Percentiles rank a stretch among this genome's conserved stretches.
Conservation (phyloP, 2,797 vertebrate genomes). For the Botia almorhae region DNA sequence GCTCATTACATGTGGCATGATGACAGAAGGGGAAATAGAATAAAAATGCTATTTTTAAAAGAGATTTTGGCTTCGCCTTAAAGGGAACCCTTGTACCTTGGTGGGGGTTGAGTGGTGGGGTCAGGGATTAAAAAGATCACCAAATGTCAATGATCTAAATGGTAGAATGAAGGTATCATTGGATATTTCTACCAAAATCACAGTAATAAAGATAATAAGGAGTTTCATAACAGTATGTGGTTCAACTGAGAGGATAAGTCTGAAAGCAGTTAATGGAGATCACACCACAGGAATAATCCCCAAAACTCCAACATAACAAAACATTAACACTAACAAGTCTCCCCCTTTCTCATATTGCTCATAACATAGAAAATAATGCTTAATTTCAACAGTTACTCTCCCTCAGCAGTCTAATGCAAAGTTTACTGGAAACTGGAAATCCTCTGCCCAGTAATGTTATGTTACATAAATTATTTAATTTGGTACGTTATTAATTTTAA, state of each 20-base stretch:
- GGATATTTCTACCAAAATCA: constrained; percentile 47
- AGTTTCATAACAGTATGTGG: constrained; percentile 37
- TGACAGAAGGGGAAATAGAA: constrained; percentile 21
- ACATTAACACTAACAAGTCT: not conserved
- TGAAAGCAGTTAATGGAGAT: not conserved
- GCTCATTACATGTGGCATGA: constrained; percentile 54
- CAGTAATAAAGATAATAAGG: constrained; percentile 57
- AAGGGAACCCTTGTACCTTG: constrained; percentile 32
- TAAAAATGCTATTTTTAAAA: constrained; percentile 52
- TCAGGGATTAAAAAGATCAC: constrained; percentile 26
- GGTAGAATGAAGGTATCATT: constrained; percentile 47
- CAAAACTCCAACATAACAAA: not conserved
- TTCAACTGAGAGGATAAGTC: not conserved
- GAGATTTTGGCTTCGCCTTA: constrained; percentile 35
- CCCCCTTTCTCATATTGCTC: not conserved
- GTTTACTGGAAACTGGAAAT: not conserved
- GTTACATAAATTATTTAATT: too few relatives aligned
- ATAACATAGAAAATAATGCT: not conserved
- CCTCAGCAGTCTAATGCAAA: not conserved
- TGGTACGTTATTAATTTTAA: too few relatives aligned
- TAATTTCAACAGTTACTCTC: not conserved
- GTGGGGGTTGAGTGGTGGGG: constrained; percentile 7
- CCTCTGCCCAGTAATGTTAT: not conserved
- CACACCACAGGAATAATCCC: not conserved
- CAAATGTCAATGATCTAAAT: constrained; percentile 56